Conservation (phyloP, 1,140 invertebrate genomes). For the Brachionus koreanus region DNA sequence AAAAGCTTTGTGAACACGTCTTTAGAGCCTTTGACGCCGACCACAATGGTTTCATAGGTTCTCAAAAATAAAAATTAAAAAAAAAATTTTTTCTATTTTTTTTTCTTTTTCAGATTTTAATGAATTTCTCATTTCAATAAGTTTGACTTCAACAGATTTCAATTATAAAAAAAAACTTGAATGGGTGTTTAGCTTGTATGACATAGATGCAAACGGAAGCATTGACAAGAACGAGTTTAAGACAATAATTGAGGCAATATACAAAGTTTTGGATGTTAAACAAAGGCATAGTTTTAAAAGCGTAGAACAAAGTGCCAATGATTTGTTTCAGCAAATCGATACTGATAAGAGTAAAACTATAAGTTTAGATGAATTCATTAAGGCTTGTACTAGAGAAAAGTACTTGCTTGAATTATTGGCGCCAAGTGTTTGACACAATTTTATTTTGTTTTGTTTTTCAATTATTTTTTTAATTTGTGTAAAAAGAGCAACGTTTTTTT, state of each 20-base stretch:
- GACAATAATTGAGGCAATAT: background rate
- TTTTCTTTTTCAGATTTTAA: background rate
- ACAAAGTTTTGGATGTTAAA: background rate
- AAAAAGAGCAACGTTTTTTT: background rate
- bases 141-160: background rate
- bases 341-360: slow-evolving; percentile 95
- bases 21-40: slow-evolving; percentile 42
- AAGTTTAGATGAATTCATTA: slow-evolving; percentile 96
- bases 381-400: slow-evolving; percentile 95
- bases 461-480: background rate
- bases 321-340: slow-evolving; percentile 76
- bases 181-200: slow-evolving; percentile 36
- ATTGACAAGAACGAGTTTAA: background rate
- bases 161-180: slow-evolving; percentile 29
- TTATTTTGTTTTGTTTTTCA: background rate
- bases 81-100: background rate
- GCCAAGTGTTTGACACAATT: background rate
- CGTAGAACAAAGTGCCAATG: background rate
- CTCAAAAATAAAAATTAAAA: background rate
- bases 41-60: slow-evolving; percentile 37
- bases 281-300: background rate
- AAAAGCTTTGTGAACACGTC: slow-evolving; percentile 27
- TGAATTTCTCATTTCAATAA: slow-evolving; percentile 36
- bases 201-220: background rate
- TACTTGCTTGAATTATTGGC: slow-evolving; percentile 63